Evolutionary conservation across 2,797 vertebrate species (phyloP), one percentile per base, ranked within the genome.

Genomic region (Gadopsis marmoratus): DNA sequence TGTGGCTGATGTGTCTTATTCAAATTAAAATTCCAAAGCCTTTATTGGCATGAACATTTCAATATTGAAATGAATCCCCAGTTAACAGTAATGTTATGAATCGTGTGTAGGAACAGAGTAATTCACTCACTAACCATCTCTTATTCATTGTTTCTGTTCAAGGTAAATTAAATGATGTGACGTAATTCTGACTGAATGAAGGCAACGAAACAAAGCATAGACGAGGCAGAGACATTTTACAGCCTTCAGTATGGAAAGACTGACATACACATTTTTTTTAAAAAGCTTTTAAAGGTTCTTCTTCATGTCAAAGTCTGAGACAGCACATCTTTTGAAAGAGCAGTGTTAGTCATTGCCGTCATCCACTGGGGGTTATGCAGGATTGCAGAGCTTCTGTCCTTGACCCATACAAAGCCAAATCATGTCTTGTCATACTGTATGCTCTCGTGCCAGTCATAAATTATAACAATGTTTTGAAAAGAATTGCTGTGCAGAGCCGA

Each of bases 331-430:
- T 80, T 39, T 76, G 4, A 74, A 76, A 82, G 33, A 77, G 45
- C n/a, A 23, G 29, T 51, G 33, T 74, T 75, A 80, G 66, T 88
- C 82, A 86, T 73, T 8, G 1, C 14, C 9, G 11, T 81, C 77
- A 77, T 81, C 45, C 73, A 45, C 72, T 74, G 50, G 12, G 51
- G 58, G 66, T 77, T 71, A 21, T 76, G 55, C 51, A 2, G 1
- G 3, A 62, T 48, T 26, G 48, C 60, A 67, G 58, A 50, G 54
- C 17, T 6, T 59, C 68, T 69, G 78, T 74, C 75, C 78, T 83
- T 88, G 83, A 90, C 81, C 79, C 50, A 35, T 5, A 60, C 51
- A 55, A 56, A 75, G 50, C 56, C 56, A 74, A 45, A 62, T 59
- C 12, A 31, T 37, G 23, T 73, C 19, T 59, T 65, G 50, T 78